These are phyloP conservation scores for Calcarius lapponicus DNA, from an alignment of 2,797 vertebrate species.

Conservation along the genomic window DNA sequence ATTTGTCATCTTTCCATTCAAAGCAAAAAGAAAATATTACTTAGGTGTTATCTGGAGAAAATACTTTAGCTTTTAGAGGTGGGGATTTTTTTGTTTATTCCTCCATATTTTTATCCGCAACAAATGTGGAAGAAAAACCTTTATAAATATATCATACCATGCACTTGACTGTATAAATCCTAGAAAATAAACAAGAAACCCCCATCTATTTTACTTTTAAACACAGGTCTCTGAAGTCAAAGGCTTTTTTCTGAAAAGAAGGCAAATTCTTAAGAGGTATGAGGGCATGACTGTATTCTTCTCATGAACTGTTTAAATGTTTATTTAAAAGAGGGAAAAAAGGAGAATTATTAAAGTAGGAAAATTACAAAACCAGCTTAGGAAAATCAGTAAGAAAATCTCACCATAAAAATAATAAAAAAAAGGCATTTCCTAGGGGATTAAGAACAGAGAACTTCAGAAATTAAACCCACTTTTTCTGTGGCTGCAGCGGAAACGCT, in stretches of 20 bases:
- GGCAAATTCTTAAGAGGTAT: background rate
- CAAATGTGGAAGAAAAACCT: background rate
- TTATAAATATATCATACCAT: background rate
- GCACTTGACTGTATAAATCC: background rate
- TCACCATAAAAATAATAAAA: background rate
- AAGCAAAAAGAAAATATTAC: background rate
- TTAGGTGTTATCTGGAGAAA: background rate
- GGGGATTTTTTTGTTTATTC: accelerated
- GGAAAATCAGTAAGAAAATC: background rate
- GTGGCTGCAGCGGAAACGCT: background rate
- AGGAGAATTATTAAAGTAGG: background rate
- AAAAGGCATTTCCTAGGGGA: background rate
- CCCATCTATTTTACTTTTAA: background rate
- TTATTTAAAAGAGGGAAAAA: background rate
- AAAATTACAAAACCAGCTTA: accelerated
- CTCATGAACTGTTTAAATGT: background rate
- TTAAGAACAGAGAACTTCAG: background rate
- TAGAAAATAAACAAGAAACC: background rate
- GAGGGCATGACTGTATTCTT: background rate
- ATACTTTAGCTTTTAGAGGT: background rate
- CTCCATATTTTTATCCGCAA: background rate
- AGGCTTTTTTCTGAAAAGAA: background rate
- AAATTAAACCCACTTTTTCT: background rate
- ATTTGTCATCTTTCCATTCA: background rate
- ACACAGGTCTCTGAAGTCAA: background rate